Percentiles rank a stretch among this genome's conserved stretches.
phyloP scores from a whole-genome alignment of 2,888 invertebrate genomes.

The Anoncus sp. region DNA sequence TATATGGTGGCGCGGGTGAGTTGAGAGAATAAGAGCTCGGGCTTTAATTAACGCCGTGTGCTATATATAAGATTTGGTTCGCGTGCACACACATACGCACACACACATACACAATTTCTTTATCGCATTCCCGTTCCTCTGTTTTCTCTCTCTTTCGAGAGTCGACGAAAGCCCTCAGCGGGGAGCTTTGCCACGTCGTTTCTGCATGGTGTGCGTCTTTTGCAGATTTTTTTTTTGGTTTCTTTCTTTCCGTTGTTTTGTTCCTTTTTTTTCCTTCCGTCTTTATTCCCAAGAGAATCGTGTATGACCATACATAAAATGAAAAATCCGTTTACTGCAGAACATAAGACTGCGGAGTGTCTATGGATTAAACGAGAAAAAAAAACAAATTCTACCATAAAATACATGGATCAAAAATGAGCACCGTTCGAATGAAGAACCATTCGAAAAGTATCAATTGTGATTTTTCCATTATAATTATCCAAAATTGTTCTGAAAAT shows the following conservation, averaged over 20 bases:
- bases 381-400: too few species aligned
- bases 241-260: too few species aligned
- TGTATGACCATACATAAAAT: neutral
- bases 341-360: neutral
- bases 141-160: slow-evolving; percentile 6
- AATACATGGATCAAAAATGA: too few species aligned
- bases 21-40: slow-evolving; percentile 38
- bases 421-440: too few species aligned
- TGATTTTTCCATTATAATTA: neutral
- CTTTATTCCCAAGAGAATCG: slow-evolving; percentile 1
- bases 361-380: too few species aligned
- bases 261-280: neutral
- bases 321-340: neutral
- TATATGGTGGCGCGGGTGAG: slow-evolving; percentile 3
- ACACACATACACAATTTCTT: slow-evolving; percentile 12
- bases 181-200: slow-evolving; percentile 6
- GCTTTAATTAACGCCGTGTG: slow-evolving; percentile 63
- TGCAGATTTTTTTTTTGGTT: slow-evolving; percentile 24
- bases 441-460: too few species aligned
- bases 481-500: neutral
- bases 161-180: slow-evolving; percentile 7
- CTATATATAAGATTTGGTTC: slow-evolving; percentile 38
- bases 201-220: slow-evolving; percentile 1
- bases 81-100: slow-evolving; percentile 7
- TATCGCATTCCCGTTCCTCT: slow-evolving; percentile 21